Evolutionary conservation across 1,140 invertebrate species (phyloP).

Genomic region (Conopomorpha cramerella): DNA sequence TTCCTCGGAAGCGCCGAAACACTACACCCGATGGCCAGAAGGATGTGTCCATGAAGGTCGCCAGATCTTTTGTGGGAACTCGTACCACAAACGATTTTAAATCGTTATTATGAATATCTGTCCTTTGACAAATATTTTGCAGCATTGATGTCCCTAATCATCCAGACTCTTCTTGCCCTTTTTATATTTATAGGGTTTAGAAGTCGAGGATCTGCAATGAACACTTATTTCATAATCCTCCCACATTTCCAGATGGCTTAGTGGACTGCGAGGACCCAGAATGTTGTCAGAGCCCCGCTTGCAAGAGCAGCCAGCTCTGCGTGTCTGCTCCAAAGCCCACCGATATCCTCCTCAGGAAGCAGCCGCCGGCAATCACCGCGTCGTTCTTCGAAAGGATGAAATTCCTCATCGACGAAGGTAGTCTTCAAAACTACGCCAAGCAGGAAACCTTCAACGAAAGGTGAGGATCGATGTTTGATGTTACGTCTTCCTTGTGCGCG

Average conservation of each 20-base stretch:
- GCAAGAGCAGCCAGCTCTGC: constrained; percentile 85
- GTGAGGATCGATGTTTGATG: constrained; percentile 68
- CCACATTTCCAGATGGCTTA: constrained; percentile 78
- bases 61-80: no score
- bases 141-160: no score
- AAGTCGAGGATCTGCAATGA: no score
- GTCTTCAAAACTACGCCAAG: constrained; percentile 94
- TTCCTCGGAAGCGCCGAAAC: no score
- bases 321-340: constrained; percentile 91
- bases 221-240: constrained; percentile 1
- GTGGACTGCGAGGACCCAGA: constrained; percentile 97
- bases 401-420: constrained; percentile 96
- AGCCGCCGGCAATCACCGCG: constrained; percentile 92
- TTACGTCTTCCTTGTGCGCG: no score
- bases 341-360: constrained; percentile 90
- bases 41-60: no score
- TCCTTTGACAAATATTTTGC: no score
- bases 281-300: constrained; percentile 84
- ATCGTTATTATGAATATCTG: no score
- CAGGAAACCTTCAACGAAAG: constrained; percentile 96
- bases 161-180: no score
- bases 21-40: no score
- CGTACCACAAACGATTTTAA: no score
- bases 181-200: no score
- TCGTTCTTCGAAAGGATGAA: constrained; percentile 98